Evolutionary conservation across 2,797 vertebrate genomes (phyloP).

Genomic region (Eulemur mongoz): DNA sequence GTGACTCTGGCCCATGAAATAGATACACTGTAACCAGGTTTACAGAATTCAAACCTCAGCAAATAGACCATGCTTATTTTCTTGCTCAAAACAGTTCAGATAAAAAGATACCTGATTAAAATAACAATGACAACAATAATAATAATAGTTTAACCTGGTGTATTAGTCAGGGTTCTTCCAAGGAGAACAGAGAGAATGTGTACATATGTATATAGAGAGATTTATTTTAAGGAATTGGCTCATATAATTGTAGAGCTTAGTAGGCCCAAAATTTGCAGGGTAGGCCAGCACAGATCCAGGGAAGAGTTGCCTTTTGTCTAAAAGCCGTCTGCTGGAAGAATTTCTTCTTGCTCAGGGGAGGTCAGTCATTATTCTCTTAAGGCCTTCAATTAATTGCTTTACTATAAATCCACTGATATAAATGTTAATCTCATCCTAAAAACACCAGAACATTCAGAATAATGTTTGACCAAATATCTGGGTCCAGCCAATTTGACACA

Average conservation of each 20-base stretch:
- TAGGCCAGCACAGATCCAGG: neutral
- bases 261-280: neutral
- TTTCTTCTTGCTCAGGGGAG: neutral
- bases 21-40: neutral
- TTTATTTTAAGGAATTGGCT: neutral
- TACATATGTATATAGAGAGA: neutral
- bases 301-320: neutral
- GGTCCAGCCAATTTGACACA: conserved; percentile 1
- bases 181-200: neutral
- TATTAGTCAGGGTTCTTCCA: neutral
- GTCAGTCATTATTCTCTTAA: neutral
- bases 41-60: neutral
- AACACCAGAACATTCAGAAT: neutral
- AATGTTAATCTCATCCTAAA: neutral
- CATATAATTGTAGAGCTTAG: neutral
- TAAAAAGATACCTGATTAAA: neutral
- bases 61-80: neutral
- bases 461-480: neutral
- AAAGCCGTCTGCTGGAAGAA: neutral
- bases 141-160: neutral
- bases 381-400: neutral
- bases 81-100: neutral
- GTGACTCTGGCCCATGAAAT: neutral
- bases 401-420: neutral
- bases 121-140: neutral